A percentile compares a stretch with the other conserved stretches of the same genome.
Conservation (phyloP, 2,113 vertebrate genomes). For the Pachypanchax playfairii region DNA sequence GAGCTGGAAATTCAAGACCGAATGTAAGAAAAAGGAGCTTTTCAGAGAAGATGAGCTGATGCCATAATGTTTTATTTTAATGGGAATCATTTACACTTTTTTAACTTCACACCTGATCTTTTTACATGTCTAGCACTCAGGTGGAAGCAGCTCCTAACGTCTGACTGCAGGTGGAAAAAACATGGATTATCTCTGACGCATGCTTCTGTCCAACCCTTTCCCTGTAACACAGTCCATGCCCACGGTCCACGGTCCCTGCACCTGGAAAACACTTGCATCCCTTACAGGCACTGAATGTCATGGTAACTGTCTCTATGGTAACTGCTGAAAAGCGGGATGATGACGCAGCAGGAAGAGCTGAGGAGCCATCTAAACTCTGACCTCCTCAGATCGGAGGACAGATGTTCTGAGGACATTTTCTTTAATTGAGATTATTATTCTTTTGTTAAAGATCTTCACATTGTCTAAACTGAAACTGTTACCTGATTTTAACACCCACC, state of each 20-base stretch:
- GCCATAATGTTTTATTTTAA: neutral
- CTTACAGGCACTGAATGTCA: slow-evolving; percentile 65
- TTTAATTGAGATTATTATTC: no score
- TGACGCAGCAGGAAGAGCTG: slow-evolving; percentile 53
- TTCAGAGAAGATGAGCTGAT: no score
- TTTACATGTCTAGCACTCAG: neutral
- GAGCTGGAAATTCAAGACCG: neutral
- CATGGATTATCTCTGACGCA: no score
- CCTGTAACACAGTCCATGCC: slow-evolving; percentile 19
- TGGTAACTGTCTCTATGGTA: slow-evolving; percentile 72
- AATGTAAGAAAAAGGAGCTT: no score
- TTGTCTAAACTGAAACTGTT: no score
- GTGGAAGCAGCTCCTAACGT: slow-evolving; percentile 18
- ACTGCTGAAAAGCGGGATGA: slow-evolving; percentile 65
- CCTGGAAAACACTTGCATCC: slow-evolving; percentile 74
- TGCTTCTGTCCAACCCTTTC: no score
- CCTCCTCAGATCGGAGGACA: slow-evolving; percentile 16
- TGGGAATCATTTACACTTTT: neutral
- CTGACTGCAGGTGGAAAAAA: no score
- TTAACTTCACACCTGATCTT: slow-evolving; percentile 27
- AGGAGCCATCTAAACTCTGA: slow-evolving; percentile 27
- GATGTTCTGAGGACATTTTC: no score
- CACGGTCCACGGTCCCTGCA: slow-evolving; percentile 56
- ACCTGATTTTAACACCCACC: no score
- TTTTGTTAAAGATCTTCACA: no score